A percentile compares a stretch with the other conserved stretches of the same genome.
phyloP scores from a whole-genome alignment of 2,113 vertebrate genomes.

The Speoplatyrhinus poulsoni region DNA sequence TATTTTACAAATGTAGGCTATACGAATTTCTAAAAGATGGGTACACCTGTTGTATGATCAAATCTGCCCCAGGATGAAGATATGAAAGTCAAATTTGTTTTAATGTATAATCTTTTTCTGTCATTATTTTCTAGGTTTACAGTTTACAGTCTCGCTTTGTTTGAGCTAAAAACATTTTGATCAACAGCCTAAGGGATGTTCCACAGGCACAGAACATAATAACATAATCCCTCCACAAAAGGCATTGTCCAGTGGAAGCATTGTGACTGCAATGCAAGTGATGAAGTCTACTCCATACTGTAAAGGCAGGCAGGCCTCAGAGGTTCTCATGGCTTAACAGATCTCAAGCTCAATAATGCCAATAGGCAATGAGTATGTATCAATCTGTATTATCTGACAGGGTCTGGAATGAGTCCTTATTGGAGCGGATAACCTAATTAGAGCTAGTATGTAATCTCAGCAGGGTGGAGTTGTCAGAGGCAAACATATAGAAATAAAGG shows the following conservation, averaged over 20 bases:
- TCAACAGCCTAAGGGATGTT: slow-evolving; percentile 13
- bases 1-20: no score
- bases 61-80: neutral
- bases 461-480: slow-evolving; percentile 41
- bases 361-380: slow-evolving; percentile 59
- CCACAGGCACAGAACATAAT: slow-evolving; percentile 29
- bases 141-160: neutral
- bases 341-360: slow-evolving; percentile 43
- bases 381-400: slow-evolving; percentile 52
- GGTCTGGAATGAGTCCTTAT: slow-evolving; percentile 43
- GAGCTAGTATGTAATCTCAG: slow-evolving; percentile 53
- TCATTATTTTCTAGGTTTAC: neutral
- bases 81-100: no score
- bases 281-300: slow-evolving; percentile 1
- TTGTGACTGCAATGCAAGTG: slow-evolving; percentile 9
- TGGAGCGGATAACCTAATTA: slow-evolving; percentile 63
- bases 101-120: no score
- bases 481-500: neutral
- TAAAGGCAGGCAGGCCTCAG: slow-evolving; percentile 7
- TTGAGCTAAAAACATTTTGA: slow-evolving; percentile 21
- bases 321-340: neutral
- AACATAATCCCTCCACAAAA: slow-evolving; percentile 39
- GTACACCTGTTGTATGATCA: neutral
- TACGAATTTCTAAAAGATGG: neutral
- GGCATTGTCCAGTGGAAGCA: slow-evolving; percentile 28